These are phyloP conservation scores for Palythoa heliodiscus DNA, from an alignment of 92 coral and sea anemone genomes.

Conservation along the genomic window DNA sequence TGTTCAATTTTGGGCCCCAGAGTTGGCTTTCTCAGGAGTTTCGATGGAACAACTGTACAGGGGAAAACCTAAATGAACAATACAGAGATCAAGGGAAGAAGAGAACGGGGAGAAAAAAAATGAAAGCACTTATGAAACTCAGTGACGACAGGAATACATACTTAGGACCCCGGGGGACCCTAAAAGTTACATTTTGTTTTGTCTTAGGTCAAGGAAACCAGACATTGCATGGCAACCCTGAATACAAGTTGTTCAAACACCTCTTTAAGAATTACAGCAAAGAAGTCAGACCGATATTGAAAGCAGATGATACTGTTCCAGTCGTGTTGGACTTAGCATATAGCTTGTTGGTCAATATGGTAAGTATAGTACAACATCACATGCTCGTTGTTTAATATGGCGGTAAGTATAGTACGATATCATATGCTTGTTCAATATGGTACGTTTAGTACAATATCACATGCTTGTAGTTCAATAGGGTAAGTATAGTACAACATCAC, in stretches of 20 bases:
- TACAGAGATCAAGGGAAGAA: too few relatives aligned
- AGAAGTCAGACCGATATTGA: constrained; percentile 26
- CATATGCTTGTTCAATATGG: constrained; percentile 18
- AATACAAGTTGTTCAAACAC: constrained; percentile 18
- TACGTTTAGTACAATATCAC: neutral
- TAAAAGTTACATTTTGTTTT: neutral
- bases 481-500: neutral
- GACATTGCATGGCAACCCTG: constrained; percentile 16
- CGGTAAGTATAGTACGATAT: neutral
- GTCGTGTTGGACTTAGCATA: constrained; percentile 29
- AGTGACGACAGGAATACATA: neutral
- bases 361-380: neutral
- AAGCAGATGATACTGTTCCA: constrained; percentile 23
- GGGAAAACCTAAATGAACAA: too few relatives aligned
- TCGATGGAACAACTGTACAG: too few relatives aligned
- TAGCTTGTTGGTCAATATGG: constrained; percentile 41
- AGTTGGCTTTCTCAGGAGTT: too few relatives aligned
- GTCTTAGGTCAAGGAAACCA: neutral
- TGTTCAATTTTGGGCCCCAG: too few relatives aligned
- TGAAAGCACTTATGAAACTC: neutral
- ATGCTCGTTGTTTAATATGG: neutral
- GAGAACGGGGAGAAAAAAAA: too few relatives aligned
- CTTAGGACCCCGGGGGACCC: neutral
- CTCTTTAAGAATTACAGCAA: constrained; percentile 37
- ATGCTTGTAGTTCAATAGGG: constrained; percentile 24